A percentile compares a stretch with the other conserved stretches of the same genome.
Evolutionary conservation across 2,113 vertebrate species (phyloP).

Genomic region (Propithecus coquereli): DNA sequence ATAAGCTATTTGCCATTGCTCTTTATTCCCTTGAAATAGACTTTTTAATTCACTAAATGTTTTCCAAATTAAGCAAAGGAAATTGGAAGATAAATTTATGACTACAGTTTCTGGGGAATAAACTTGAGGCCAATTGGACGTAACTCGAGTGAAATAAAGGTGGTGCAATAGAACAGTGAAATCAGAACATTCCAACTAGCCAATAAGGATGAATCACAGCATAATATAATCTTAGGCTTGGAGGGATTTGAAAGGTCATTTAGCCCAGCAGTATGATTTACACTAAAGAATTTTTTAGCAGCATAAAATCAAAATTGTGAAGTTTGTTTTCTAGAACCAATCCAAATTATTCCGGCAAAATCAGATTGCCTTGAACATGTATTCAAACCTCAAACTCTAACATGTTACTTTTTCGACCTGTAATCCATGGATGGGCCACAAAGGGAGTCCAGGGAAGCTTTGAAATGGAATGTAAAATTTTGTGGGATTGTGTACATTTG

Average conservation of each 20-base stretch:
- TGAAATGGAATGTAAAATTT: neutral
- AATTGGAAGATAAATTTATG: slow-evolving; percentile 57
- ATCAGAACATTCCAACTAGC: slow-evolving; percentile 25
- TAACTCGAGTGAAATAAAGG: neutral
- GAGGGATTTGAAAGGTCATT: slow-evolving; percentile 60
- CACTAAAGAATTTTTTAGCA: neutral
- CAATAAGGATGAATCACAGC: slow-evolving; percentile 62
- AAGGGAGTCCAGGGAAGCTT: neutral
- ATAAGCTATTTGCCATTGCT: slow-evolving; percentile 39
- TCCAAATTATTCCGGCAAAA: slow-evolving; percentile 24
- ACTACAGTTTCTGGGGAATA: slow-evolving; percentile 50
- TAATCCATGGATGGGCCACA: neutral
- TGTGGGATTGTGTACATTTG: neutral
- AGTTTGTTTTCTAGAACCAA: slow-evolving; percentile 9
- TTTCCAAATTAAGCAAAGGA: slow-evolving; percentile 66
- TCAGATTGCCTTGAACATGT: neutral
- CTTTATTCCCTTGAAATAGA: slow-evolving; percentile 41
- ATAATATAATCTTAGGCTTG: neutral
- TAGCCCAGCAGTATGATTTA: slow-evolving; percentile 40
- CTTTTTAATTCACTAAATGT: slow-evolving; percentile 49
- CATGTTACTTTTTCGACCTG: neutral
- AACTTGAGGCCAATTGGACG: slow-evolving; percentile 45
- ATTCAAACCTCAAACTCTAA: neutral
- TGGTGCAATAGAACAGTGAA: slow-evolving; percentile 39
- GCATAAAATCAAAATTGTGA: neutral